phyloP scores from a whole-genome alignment of 2,113 vertebrate species.

The Gnathonemus echidnorhynchus region DNA sequence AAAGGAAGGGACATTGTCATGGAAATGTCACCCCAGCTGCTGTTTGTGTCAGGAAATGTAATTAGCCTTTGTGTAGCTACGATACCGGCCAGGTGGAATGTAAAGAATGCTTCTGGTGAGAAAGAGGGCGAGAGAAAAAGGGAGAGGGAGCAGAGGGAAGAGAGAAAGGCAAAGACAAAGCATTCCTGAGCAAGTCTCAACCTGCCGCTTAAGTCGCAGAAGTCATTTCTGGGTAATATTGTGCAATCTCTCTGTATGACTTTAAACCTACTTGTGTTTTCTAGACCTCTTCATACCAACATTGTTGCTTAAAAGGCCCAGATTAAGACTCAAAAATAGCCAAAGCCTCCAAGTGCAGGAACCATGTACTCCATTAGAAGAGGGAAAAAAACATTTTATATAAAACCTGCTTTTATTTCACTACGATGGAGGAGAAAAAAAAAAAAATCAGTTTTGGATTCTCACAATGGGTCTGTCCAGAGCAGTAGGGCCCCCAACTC shows the following conservation, averaged over 20 bases:
- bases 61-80: conserved; percentile 69
- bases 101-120: conserved; percentile 62
- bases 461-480: not conserved
- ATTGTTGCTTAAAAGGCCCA: not conserved
- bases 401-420: not conserved
- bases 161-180: conserved; percentile 40
- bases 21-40: conserved; percentile 65
- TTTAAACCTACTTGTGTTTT: conserved; percentile 13
- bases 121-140: conserved; percentile 1
- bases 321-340: not conserved
- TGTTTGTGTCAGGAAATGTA: conserved; percentile 71
- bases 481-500: not conserved
- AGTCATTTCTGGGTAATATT: conserved; percentile 33
- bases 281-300: not conserved
- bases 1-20: conserved; percentile 58
- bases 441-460: not conserved
- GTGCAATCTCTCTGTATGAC: conserved; percentile 12
- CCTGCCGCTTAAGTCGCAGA: conserved; percentile 44
- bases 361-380: not conserved
- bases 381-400: not conserved
- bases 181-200: conserved; percentile 54
- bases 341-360: not conserved
- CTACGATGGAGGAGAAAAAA: not conserved
- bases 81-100: conserved; percentile 76
- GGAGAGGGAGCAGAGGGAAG: not conserved